Evolutionary conservation across 37 sponge, comb jelly and placozoan genomes (phyloP).

Genomic region (Crambe crambe): DNA sequence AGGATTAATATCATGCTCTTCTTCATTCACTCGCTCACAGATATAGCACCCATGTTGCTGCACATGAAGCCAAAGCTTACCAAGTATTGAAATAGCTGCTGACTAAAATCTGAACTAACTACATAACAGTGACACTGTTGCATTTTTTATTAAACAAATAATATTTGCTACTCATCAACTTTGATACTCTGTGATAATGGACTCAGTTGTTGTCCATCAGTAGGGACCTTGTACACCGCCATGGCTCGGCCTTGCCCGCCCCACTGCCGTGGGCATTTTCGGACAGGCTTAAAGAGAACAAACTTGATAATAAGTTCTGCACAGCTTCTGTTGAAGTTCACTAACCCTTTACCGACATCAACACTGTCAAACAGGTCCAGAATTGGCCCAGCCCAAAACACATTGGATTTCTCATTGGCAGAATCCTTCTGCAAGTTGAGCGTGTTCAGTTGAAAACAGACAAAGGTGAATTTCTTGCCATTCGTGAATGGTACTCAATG

Average conservation of each 20-base stretch:
- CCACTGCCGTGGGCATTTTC: constrained; percentile 18
- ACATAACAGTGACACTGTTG: too few relatives aligned
- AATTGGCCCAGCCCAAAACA: constrained; percentile 73
- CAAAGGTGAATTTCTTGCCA: constrained; percentile 71
- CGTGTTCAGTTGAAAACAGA: constrained; percentile 79
- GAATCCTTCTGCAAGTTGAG: constrained; percentile 49
- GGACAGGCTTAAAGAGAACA: constrained; percentile 34
- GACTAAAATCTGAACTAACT: too few relatives aligned
- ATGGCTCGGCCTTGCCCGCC: constrained; percentile 7
- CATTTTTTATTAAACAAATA: too few relatives aligned
- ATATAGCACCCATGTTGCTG: constrained; percentile 19
- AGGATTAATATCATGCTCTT: too few relatives aligned
- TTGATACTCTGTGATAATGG: not conserved
- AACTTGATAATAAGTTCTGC: constrained; percentile 50
- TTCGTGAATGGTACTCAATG: constrained; percentile 27
- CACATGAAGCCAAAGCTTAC: constrained; percentile 56
- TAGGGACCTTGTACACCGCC: not conserved
- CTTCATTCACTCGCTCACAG: constrained; percentile 43
- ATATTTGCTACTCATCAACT: not conserved
- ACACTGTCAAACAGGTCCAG: constrained; percentile 44
- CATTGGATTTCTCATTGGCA: constrained; percentile 19
- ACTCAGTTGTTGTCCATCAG: constrained; percentile 24
- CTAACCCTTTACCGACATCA: constrained; percentile 13
- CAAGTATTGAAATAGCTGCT: too few relatives aligned
- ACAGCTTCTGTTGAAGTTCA: constrained; percentile 52